A percentile compares a stretch with the other conserved stretches of the same genome.
phyloP scores from a whole-genome alignment of 2,113 vertebrate species.

The Chrysemys picta region DNA sequence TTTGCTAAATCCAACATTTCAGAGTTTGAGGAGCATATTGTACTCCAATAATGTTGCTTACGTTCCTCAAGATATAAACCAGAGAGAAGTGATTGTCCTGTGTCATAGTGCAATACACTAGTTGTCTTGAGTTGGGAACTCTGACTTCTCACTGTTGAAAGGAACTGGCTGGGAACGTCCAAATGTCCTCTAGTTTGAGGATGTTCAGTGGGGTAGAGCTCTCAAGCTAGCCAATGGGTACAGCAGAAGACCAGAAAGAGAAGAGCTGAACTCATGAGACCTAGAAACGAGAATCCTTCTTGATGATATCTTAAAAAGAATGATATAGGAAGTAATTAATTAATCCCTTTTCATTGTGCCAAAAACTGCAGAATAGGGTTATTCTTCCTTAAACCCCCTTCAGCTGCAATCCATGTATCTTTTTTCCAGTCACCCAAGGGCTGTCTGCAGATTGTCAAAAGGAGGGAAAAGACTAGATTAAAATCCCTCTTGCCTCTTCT shows the following conservation, averaged over 20 bases:
- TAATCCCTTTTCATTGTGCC: neutral
- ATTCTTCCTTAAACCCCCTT: neutral
- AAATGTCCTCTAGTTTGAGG: neutral
- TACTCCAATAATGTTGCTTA: neutral
- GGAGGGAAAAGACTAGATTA: neutral
- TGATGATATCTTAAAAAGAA: neutral
- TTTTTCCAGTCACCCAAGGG: neutral
- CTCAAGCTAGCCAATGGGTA: neutral
- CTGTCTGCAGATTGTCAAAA: neutral
- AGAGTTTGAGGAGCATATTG: neutral
- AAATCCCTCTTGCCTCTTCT: neutral
- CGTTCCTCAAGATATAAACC: fast-evolving
- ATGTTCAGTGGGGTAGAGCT: neutral
- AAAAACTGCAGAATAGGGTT: neutral
- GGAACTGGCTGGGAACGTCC: neutral
- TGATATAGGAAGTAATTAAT: neutral
- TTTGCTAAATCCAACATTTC: neutral
- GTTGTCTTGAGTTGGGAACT: neutral
- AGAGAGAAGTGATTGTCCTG: neutral
- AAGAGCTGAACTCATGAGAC: neutral
- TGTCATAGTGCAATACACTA: fast-evolving
- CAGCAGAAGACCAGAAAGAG: neutral
- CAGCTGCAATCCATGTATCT: neutral
- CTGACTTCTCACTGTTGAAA: neutral
- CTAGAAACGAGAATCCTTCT: neutral